Percentiles rank a stretch among this genome's conserved stretches.
phyloP scores from a whole-genome alignment of 2,113 vertebrate genomes.

The Brachirus orientalis region DNA sequence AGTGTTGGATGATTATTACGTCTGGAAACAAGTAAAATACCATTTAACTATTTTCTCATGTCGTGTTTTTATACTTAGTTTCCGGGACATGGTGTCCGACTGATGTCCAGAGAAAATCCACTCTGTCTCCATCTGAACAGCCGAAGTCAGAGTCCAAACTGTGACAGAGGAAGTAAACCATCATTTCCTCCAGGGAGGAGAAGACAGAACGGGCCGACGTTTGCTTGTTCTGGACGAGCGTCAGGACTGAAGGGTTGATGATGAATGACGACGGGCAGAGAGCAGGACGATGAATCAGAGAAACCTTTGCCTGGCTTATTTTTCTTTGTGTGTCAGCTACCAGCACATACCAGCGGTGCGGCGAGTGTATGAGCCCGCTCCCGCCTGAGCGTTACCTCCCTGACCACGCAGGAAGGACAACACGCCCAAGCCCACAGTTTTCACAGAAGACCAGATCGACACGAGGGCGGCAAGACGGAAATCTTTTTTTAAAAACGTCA shows the following conservation, averaged over 20 bases:
- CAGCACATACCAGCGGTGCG: constrained; percentile 52
- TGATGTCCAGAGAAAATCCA: constrained; percentile 1
- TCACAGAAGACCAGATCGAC: background rate
- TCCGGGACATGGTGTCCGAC: constrained; percentile 4
- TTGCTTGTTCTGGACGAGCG: constrained; percentile 41
- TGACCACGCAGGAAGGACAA: constrained; percentile 8
- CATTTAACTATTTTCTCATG: background rate
- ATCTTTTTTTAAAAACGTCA: no score
- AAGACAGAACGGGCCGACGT: background rate
- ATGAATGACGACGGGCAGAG: constrained; percentile 44
- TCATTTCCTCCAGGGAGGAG: background rate
- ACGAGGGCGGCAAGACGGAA: background rate
- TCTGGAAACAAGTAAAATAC: no score
- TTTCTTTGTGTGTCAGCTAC: constrained; percentile 44
- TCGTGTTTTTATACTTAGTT: background rate
- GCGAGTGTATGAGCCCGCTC: constrained; percentile 10
- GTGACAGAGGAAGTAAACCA: constrained; percentile 17
- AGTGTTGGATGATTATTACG: no score
- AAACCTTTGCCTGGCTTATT: constrained; percentile 29
- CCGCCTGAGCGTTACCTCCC: constrained; percentile 1
- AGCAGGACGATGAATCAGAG: constrained; percentile 46
- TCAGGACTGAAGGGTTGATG: constrained; percentile 3
- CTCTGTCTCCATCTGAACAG: background rate
- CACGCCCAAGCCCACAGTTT: background rate
- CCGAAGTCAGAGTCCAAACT: background rate